Percentiles rank a stretch among this genome's conserved stretches.
These are phyloP conservation scores for Chloroclystis v-ata DNA, from an alignment of 2,888 invertebrate species.

Conservation along the genomic window DNA sequence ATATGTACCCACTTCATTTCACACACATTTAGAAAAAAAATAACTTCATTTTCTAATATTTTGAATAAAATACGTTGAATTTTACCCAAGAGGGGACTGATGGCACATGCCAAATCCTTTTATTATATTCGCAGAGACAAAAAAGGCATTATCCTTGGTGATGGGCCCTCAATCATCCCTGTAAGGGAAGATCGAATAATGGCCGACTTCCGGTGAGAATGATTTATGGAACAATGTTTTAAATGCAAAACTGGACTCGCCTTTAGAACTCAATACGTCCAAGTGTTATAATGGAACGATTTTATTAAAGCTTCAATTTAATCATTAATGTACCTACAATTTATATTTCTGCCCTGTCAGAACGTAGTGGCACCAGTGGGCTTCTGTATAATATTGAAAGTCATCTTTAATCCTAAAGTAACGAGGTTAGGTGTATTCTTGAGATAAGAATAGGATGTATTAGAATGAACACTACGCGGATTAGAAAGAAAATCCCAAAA, in stretches of 20 bases:
- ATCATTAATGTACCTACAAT: too few relatives aligned
- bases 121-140: constrained; percentile 7
- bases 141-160: constrained; percentile 6
- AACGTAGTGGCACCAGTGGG: too few relatives aligned
- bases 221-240: neutral
- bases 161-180: constrained; percentile 14
- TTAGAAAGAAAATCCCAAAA: too few relatives aligned
- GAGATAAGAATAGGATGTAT: too few relatives aligned
- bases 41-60: neutral
- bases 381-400: too few relatives aligned
- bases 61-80: neutral
- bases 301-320: too few relatives aligned
- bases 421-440: too few relatives aligned
- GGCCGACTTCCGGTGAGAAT: neutral
- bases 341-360: too few relatives aligned
- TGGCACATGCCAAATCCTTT: neutral
- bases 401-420: too few relatives aligned
- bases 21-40: neutral
- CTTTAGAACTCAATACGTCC: too few relatives aligned
- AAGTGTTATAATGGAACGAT: neutral
- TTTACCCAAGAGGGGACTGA: neutral
- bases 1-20: too few relatives aligned
- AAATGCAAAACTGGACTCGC: neutral
- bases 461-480: too few relatives aligned
- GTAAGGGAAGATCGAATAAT: constrained; percentile 7